These are phyloP conservation scores for Heliothis peltigera DNA, from an alignment of 2,888 invertebrate species.

Conservation along the genomic window DNA sequence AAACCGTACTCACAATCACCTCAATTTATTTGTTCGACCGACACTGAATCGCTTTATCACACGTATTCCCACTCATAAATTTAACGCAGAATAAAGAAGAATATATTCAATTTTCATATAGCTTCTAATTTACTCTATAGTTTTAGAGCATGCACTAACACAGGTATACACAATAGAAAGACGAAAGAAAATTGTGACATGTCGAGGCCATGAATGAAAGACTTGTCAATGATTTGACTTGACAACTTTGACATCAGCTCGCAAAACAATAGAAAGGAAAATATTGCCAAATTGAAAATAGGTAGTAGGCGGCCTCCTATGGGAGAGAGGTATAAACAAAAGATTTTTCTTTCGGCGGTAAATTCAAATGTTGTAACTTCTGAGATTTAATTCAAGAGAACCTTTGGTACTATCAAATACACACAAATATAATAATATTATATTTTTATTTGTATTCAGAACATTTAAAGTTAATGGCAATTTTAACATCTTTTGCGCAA, in stretches of 20 bases:
- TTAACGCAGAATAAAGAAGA: conserved; percentile 18
- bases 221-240: conserved; percentile 29
- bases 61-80: conserved; percentile 27
- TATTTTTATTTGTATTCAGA: no score
- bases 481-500: neutral
- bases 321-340: neutral
- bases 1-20: conserved; percentile 80
- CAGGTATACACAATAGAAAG: conserved; percentile 67
- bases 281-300: neutral
- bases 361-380: neutral
- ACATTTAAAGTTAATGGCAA: conserved; percentile 6
- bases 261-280: conserved; percentile 13
- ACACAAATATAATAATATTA: no score
- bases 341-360: neutral
- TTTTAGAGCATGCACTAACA: conserved; percentile 66
- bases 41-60: conserved; percentile 55
- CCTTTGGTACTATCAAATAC: no score
- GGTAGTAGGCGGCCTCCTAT: neutral
- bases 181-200: conserved; percentile 62
- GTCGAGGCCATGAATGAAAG: conserved; percentile 57
- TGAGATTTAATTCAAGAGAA: neutral
- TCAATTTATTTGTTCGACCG: conserved; percentile 65
- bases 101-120: conserved; percentile 49
- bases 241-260: conserved; percentile 46
- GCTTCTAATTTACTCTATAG: conserved; percentile 55